Evolutionary conservation across 2,113 vertebrate genomes (phyloP), one percentile per base, ranked within the genome.

Genomic region (Cheilinus undulatus): DNA sequence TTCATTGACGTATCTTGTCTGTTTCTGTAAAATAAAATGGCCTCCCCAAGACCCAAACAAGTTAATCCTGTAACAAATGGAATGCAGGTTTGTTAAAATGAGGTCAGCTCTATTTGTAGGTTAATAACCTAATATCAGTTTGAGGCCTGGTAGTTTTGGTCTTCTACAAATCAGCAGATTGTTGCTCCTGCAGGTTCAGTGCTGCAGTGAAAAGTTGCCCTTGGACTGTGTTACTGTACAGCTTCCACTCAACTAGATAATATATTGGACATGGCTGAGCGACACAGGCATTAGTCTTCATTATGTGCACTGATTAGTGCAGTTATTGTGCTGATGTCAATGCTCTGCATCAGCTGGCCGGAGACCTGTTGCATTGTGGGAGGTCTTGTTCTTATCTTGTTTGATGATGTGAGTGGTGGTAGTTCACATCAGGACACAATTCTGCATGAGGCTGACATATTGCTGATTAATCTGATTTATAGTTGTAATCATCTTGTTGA

Each of bases 401-500:
- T 74, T 75, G 68, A 76, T 80, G 64, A 53, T 50, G 68, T 78
- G 84, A 78, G 73, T 51, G 30, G 36, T 53, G 54, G 43, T 57
- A 63, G 85, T 79, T 91, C 80, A 70, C 1, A 10, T 27, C 26
- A 52, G 79, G 79, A 84, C 71, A 65, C 4, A 4, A 46, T 17
- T 27, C 71, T 69, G 81, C 53, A 76, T 1, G 30, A 51, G 76
- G 49, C 65, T 49, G 70, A 67, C 56, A 60, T 61, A 59, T 60
- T 73, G 65, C 75, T 76, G 73, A 88, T 86, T 82, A 76, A 79
- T 83, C 58, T 80, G 84, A 91, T 89, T 88, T 82, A 87, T 85
- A 27, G 84, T 34, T 40, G 77, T 34, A 87, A 91, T 90, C 64
- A 82, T 75, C 23, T 19, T 76, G 76, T 84, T 88, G 84, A 71